These are phyloP conservation scores for Galleria mellonella DNA, from an alignment of 1,140 invertebrate species.

Conservation along the genomic window DNA sequence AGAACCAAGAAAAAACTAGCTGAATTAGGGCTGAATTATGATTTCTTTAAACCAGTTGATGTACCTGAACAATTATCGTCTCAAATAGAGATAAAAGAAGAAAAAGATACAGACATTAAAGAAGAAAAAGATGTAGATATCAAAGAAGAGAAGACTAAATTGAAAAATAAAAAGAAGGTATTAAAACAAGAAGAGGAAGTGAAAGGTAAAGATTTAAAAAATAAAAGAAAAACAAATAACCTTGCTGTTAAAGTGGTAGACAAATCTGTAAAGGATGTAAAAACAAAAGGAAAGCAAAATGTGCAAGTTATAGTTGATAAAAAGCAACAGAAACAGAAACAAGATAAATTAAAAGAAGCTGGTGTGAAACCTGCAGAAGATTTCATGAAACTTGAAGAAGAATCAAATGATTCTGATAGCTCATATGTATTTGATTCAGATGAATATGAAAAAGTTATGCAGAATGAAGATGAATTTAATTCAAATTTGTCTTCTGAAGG, in stretches of 20 bases:
- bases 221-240: slow-evolving; percentile 13
- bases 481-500: slow-evolving; percentile 12
- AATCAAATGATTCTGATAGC: slow-evolving; percentile 32
- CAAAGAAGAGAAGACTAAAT: slow-evolving; percentile 11
- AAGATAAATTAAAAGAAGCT: slow-evolving; percentile 25
- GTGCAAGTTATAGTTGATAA: not conserved
- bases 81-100: slow-evolving; percentile 7
- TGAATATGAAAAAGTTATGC: slow-evolving; percentile 46
- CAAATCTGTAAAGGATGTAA: slow-evolving; percentile 12
- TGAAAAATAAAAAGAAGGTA: slow-evolving; percentile 16
- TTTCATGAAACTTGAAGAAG: slow-evolving; percentile 32
- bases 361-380: slow-evolving; percentile 30
- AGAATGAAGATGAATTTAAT: slow-evolving; percentile 21
- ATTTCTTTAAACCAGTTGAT: slow-evolving; percentile 66
- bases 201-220: not conserved
- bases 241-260: not conserved
- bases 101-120: slow-evolving; percentile 10
- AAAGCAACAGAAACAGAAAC: slow-evolving; percentile 11
- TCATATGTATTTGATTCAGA: slow-evolving; percentile 50
- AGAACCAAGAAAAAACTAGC: slow-evolving; percentile 54
- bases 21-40: slow-evolving; percentile 58
- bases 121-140: slow-evolving; percentile 11
- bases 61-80: slow-evolving; percentile 42
- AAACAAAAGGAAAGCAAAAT: slow-evolving; percentile 10
- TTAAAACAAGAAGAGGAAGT: slow-evolving; percentile 3